Conservation (phyloP, 2,797 vertebrate species). For the Lagothrix lagotricha region DNA sequence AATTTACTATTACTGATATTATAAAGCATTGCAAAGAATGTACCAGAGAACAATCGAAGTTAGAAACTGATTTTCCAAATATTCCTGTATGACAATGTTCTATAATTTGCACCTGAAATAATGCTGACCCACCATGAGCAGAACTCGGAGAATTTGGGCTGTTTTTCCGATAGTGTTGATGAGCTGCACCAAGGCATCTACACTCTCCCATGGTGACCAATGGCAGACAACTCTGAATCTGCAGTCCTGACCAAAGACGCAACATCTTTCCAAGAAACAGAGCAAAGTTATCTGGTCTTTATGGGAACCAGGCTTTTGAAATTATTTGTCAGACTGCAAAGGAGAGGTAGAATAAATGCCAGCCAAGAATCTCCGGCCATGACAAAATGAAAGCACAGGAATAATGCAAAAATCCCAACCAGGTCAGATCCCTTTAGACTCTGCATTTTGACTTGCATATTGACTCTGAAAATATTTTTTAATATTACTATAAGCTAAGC, state of each 20-base stretch:
- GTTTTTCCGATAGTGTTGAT: not conserved
- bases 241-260: not conserved
- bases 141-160: not conserved
- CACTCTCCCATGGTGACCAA: not conserved
- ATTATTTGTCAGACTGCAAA: constrained; percentile 24
- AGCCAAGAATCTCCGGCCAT: not conserved
- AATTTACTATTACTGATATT: not conserved
- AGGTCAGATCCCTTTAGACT: not conserved
- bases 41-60: not conserved
- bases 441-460: not conserved
- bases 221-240: not conserved
- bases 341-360: constrained; percentile 1
- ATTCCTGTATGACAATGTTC: not conserved
- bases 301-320: not conserved
- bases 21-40: constrained; percentile 10
- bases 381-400: constrained; percentile 18
- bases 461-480: not conserved
- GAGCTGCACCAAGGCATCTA: not conserved
- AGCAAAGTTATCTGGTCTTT: constrained; percentile 38
- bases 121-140: not conserved
- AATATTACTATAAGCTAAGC: not conserved
- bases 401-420: not conserved
- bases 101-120: constrained; percentile 11
- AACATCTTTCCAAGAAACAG: constrained; percentile 14
- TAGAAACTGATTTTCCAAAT: constrained; percentile 9